Conservation (phyloP, 2,888 invertebrate genomes). For the Crepidodera aurea region DNA sequence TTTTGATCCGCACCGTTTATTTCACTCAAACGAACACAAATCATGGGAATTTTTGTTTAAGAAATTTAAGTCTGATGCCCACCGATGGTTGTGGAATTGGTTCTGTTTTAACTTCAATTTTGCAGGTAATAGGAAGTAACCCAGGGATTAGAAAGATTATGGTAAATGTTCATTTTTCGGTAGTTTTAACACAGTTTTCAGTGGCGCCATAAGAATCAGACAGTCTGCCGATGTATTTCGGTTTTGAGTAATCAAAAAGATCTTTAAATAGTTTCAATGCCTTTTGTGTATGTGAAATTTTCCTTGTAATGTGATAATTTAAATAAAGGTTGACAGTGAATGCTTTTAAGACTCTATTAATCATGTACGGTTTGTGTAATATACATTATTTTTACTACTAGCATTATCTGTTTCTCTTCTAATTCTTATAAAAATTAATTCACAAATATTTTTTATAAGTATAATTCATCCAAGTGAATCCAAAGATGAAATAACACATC, state of each 20-base stretch:
- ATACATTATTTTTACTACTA: too few species aligned
- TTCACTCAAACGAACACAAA: constrained; percentile 54
- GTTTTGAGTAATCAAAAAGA: background rate
- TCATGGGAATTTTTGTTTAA: constrained; percentile 45
- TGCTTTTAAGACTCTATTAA: background rate
- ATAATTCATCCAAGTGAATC: too few species aligned
- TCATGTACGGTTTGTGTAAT: too few species aligned
- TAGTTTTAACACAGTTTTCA: constrained; percentile 49
- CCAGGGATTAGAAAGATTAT: constrained; percentile 53
- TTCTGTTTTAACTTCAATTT: constrained; percentile 44
- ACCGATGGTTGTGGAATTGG: constrained; percentile 19
- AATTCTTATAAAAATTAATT: too few species aligned
- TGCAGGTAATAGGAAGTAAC: constrained; percentile 44
- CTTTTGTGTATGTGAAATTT: background rate
- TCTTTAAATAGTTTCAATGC: background rate
- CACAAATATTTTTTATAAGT: too few species aligned
- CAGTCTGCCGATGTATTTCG: constrained; percentile 31
- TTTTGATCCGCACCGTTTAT: constrained; percentile 56
- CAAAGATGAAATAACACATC: too few species aligned
- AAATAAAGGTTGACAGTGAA: background rate
- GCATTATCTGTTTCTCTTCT: too few species aligned
- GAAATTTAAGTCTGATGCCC: constrained; percentile 25
- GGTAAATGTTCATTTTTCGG: constrained; percentile 54
- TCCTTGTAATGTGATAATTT: constrained; percentile 1
- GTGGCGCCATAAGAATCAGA: constrained; percentile 49